phyloP scores from a whole-genome alignment of 2,797 vertebrate species.

The Chromis chromis region DNA sequence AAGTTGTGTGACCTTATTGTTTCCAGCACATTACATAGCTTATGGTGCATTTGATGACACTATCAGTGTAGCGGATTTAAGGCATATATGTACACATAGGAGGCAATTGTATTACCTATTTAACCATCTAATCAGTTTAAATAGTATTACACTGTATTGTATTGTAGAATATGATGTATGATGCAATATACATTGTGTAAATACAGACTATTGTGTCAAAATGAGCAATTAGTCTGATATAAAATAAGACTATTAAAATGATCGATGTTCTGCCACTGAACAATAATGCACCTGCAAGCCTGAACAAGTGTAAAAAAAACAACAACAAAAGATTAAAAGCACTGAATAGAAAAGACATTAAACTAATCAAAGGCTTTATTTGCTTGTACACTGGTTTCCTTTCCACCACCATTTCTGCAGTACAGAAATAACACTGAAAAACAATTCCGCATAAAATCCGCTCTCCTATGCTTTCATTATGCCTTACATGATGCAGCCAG shows the following conservation, averaged over 20 bases:
- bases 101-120: background rate
- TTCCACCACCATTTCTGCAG: slow-evolving; percentile 15
- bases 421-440: slow-evolving; percentile 36
- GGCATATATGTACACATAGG: background rate
- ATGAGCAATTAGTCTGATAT: background rate
- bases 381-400: slow-evolving; percentile 16
- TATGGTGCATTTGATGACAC: too few relatives aligned
- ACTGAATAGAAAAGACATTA: slow-evolving; percentile 5
- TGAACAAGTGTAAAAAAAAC: background rate
- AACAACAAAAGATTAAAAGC: background rate
- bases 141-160: background rate
- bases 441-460: slow-evolving; percentile 23
- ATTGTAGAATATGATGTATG: background rate
- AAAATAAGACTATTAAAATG: background rate
- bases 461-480: slow-evolving; percentile 45
- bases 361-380: slow-evolving; percentile 23
- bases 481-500: slow-evolving; percentile 47
- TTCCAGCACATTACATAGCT: too few relatives aligned
- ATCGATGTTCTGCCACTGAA: background rate
- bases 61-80: background rate
- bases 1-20: background rate
- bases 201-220: background rate
- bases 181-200: background rate
- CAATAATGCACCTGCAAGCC: background rate
- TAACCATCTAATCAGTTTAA: background rate